Evolutionary conservation across 2,113 vertebrate species (phyloP).

Genomic region (Telmatochromis sp.): DNA sequence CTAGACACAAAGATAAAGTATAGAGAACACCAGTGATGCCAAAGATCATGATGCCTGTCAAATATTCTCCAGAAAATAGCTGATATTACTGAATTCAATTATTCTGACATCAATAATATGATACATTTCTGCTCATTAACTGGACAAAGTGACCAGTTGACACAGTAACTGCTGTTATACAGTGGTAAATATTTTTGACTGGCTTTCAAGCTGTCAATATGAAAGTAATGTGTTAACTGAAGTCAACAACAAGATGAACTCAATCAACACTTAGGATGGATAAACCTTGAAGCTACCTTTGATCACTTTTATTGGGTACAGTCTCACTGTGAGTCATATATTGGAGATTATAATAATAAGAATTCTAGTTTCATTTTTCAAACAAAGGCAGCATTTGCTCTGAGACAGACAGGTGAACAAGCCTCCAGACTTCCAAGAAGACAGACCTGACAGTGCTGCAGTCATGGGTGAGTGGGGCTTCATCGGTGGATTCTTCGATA

Average conservation of each 20-base stretch:
- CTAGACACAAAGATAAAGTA: neutral
- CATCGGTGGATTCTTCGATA: constrained; percentile 77
- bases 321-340: neutral
- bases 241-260: neutral
- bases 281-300: neutral
- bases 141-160: neutral
- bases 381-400: neutral
- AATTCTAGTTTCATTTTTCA: neutral
- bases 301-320: neutral
- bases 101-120: neutral
- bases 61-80: neutral
- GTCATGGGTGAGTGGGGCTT: constrained; percentile 86
- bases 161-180: neutral
- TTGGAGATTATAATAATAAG: neutral
- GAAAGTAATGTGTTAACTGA: neutral
- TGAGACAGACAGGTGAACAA: neutral
- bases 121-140: neutral
- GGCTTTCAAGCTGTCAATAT: neutral
- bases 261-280: neutral
- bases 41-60: neutral
- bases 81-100: neutral
- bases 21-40: neutral
- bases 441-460: neutral
- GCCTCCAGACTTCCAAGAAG: neutral
- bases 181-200: neutral